phyloP scores from a whole-genome alignment of 1,140 invertebrate genomes.

The Neodiprion virginianus region DNA sequence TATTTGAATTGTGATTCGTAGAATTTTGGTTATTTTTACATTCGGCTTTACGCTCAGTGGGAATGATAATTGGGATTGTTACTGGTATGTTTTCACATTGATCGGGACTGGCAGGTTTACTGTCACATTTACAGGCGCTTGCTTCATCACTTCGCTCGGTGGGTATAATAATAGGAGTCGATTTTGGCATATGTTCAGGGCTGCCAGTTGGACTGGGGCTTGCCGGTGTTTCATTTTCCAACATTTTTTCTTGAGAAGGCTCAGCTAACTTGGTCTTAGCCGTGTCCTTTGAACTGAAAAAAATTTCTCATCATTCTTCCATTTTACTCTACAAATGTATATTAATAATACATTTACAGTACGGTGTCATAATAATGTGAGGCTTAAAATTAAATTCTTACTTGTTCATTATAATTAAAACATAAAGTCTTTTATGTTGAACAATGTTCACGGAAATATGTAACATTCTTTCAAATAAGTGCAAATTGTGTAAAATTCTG shows the following conservation, averaged over 20 bases:
- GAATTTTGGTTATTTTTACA: background rate
- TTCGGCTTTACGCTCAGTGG: conserved; percentile 34
- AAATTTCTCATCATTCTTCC: background rate
- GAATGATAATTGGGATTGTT: conserved; percentile 38
- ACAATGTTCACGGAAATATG: too few species aligned
- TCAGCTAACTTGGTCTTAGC: background rate
- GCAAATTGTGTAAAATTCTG: too few species aligned
- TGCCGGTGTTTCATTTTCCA: conserved; percentile 47
- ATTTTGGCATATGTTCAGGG: conserved; percentile 34
- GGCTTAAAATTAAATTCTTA: too few species aligned
- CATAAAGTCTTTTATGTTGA: too few species aligned
- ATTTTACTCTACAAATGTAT: background rate
- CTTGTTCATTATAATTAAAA: too few species aligned
- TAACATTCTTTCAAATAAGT: too few species aligned
- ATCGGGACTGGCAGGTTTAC: conserved; percentile 33
- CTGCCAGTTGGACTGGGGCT: conserved; percentile 56
- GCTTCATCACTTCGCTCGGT: conserved; percentile 46
- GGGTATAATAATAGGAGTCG: conserved; percentile 53
- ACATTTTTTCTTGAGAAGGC: conserved; percentile 1
- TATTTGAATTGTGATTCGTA: background rate
- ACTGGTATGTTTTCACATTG: conserved; percentile 29
- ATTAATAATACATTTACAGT: too few species aligned
- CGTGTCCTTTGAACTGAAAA: background rate
- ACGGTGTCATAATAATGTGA: too few species aligned
- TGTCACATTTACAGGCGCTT: conserved; percentile 10